A percentile compares a stretch with the other conserved stretches of the same genome.
These are phyloP conservation scores for Myotis myotis DNA, from an alignment of 2,797 vertebrate genomes.

Conservation along the genomic window DNA sequence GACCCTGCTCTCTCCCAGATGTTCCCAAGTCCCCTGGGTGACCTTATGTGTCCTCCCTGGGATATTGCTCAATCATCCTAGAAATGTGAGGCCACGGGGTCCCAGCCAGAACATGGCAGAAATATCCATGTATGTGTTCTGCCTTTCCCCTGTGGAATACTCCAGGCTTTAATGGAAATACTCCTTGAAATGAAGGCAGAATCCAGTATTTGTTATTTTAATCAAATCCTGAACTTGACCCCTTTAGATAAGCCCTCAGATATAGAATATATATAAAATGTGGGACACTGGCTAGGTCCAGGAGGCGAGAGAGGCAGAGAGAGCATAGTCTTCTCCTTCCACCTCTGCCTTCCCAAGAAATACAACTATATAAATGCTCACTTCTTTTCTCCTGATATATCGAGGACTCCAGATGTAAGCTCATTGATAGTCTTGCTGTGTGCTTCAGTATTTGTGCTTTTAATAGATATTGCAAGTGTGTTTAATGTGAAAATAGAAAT, in stretches of 20 bases:
- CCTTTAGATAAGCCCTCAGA: not conserved
- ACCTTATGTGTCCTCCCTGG: not conserved
- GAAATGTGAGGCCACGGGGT: not conserved
- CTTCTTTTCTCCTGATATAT: not conserved
- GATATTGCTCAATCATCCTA: not conserved
- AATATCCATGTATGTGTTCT: not conserved
- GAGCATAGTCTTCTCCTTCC: not conserved
- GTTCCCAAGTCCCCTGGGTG: not conserved
- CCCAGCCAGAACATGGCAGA: not conserved
- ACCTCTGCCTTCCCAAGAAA: not conserved
- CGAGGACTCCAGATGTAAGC: constrained; percentile 63
- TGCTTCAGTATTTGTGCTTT: constrained; percentile 74
- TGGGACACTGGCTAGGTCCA: not conserved
- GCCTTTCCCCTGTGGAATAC: not conserved
- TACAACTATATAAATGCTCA: not conserved
- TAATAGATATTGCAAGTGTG: constrained; percentile 79
- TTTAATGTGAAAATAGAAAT: constrained; percentile 77
- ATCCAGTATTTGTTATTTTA: not conserved
- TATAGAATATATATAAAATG: not conserved
- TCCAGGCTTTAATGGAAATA: not conserved
- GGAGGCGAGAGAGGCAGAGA: not conserved
- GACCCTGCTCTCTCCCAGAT: constrained; percentile 14
- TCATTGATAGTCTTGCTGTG: constrained; percentile 73
- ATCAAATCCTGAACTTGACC: constrained; percentile 34
- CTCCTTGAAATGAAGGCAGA: not conserved